Evolutionary conservation across 1,140 invertebrate genomes (phyloP), one percentile per base, ranked within the genome.

Genomic region (Magallana ariakensis): DNA sequence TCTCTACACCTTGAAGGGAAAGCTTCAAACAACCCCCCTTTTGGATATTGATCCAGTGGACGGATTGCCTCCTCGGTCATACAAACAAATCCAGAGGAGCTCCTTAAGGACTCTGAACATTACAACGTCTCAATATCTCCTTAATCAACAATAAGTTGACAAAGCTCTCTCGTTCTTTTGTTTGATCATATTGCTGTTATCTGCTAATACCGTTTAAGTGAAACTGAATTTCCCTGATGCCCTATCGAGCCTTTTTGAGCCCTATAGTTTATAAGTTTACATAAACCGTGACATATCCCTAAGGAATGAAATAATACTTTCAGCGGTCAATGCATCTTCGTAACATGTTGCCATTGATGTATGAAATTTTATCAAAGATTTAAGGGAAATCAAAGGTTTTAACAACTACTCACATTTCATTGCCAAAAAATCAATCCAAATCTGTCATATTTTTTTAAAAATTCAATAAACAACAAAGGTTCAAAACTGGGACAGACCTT

Each of bases 111-210:
- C 66, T 26, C 58, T 46, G 33, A 46, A 46, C 58, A 26, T 46
- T 46, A 46, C 33, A 26, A 13, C 19, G 19, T 26, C 5, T 75
- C 22, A 75, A 26, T 75, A 75, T 10, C 66, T 75, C 66, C 66
- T 75, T 75, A 75, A 75, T 75, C 66, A 75, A 75, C 66, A 75
- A 75, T 75, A 75, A 75, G 66, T 75, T 75, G 66, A 75, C 66
- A 75, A 75, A 75, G 66, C 66, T 33, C 66, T 75, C 33, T 26
- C 33, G 33, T 75, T 26, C 66, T 75, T 75, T 75, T 75, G 66
- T 75, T 75, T 75, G 66, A 26, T 75, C 22, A 33, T 33, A 75
- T 26, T 75, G 66, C 66, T 11, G 7, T 75, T 75, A 75, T 75
- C 66, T 75, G 66, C 66, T 75, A 75, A 75, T 75, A 75, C 26